A percentile compares a stretch with the other conserved stretches of the same genome.
Evolutionary conservation across 2,797 vertebrate species (phyloP).

Genomic region (Salmo trutta): DNA sequence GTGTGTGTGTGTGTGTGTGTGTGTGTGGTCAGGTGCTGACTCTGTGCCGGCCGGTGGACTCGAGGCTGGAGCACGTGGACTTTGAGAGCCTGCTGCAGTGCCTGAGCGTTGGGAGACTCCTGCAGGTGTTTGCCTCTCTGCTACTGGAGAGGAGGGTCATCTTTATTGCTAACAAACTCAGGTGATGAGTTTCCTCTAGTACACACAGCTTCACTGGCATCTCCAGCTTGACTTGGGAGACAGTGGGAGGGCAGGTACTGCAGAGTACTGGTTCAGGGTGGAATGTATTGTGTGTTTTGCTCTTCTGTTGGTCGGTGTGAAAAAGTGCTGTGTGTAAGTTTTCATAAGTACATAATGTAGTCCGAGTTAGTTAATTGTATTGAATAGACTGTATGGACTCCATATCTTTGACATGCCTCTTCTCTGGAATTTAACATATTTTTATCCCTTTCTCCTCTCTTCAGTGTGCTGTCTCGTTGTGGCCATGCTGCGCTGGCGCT

Average conservation of each 20-base stretch:
- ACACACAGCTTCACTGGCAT: neutral
- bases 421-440: neutral
- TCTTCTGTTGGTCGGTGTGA: no score
- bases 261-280: neutral
- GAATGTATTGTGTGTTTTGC: neutral
- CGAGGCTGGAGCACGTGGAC: constrained; percentile 93
- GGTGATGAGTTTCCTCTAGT: constrained; percentile 66
- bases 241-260: neutral
- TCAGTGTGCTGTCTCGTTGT: constrained; percentile 90
- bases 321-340: no score
- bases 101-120: constrained; percentile 82
- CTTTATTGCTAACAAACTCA: constrained; percentile 93
- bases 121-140: constrained; percentile 92
- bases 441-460: neutral
- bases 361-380: no score
- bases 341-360: no score
- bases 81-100: constrained; percentile 92
- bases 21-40: constrained; percentile 82
- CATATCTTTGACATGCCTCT: no score
- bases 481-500: constrained; percentile 88
- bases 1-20: neutral
- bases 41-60: constrained; percentile 91
- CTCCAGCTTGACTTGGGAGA: neutral
- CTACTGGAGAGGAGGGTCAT: constrained; percentile 95
- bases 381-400: no score